A percentile compares a stretch with the other conserved stretches of the same genome.
These are phyloP conservation scores for Eupithecia tripunctaria DNA, from an alignment of 2,888 invertebrate genomes.

Conservation along the genomic window DNA sequence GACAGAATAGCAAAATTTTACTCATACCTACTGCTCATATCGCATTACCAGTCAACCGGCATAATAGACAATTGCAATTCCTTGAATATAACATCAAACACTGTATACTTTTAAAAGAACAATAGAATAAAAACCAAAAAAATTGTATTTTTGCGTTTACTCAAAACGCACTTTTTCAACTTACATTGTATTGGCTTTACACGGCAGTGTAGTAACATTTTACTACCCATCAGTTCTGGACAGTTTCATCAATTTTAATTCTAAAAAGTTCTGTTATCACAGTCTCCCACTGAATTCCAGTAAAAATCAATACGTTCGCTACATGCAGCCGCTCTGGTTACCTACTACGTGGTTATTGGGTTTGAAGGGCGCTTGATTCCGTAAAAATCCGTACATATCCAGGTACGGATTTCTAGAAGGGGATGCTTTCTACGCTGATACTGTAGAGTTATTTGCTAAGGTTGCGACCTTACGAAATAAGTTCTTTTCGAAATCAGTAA, in stretches of 20 bases:
- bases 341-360: slow-evolving; percentile 12
- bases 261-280: not conserved
- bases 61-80: too few relatives aligned
- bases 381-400: slow-evolving; percentile 5
- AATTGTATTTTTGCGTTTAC: too few relatives aligned
- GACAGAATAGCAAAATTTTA: too few relatives aligned
- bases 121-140: too few relatives aligned
- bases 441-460: not conserved
- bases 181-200: too few relatives aligned
- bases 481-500: not conserved
- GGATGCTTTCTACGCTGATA: not conserved
- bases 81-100: too few relatives aligned
- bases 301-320: slow-evolving; percentile 22
- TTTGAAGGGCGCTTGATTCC: slow-evolving; percentile 10
- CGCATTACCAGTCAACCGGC: too few relatives aligned
- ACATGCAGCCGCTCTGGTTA: slow-evolving; percentile 23
- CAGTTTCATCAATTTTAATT: not conserved
- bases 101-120: too few relatives aligned
- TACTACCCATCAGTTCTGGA: not conserved
- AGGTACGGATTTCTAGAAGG: not conserved
- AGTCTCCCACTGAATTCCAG: slow-evolving; percentile 6
- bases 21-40: too few relatives aligned
- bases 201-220: not conserved
- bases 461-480: not conserved
- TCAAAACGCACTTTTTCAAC: too few relatives aligned